Evolutionary conservation across 2,113 vertebrate genomes (phyloP).

Genomic region (Neomonachus schauinslandi): DNA sequence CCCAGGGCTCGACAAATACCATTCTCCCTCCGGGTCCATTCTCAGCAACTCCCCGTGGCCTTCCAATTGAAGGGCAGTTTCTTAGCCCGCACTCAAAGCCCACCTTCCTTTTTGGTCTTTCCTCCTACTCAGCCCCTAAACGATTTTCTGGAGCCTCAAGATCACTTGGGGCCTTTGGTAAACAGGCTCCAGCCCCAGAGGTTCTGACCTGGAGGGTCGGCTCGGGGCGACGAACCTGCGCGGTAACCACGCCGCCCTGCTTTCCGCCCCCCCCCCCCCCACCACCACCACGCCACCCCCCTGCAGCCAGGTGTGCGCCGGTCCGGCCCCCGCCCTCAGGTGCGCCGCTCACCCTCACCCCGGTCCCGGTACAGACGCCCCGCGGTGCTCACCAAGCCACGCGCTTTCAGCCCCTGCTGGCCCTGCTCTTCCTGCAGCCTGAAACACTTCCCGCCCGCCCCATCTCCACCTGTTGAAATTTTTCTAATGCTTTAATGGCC

Average conservation of each 20-base stretch:
- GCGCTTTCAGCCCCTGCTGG: neutral
- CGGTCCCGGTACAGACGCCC: accelerated
- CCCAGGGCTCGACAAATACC: neutral
- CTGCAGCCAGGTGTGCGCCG: neutral
- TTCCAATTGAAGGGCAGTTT: neutral
- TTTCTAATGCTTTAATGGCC: conserved; percentile 10
- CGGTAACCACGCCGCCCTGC: neutral
- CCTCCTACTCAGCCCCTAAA: neutral
- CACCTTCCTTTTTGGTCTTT: neutral
- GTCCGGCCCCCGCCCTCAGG: neutral
- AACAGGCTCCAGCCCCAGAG: neutral
- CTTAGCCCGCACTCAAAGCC: neutral
- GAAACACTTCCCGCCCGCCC: neutral
- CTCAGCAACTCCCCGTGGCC: neutral
- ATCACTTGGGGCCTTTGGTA: neutral
- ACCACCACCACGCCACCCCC: no score
- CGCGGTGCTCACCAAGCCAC: accelerated
- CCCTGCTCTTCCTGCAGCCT: neutral
- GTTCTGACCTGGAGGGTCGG: neutral
- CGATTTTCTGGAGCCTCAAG: neutral
- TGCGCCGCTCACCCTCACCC: neutral
- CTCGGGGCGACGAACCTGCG: neutral
- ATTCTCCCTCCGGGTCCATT: accelerated
- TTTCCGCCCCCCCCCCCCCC: no score
- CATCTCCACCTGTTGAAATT: conserved; percentile 42